Conservation (phyloP, 2,888 invertebrate genomes). For the Ashinkailepas kermadecensis region DNA sequence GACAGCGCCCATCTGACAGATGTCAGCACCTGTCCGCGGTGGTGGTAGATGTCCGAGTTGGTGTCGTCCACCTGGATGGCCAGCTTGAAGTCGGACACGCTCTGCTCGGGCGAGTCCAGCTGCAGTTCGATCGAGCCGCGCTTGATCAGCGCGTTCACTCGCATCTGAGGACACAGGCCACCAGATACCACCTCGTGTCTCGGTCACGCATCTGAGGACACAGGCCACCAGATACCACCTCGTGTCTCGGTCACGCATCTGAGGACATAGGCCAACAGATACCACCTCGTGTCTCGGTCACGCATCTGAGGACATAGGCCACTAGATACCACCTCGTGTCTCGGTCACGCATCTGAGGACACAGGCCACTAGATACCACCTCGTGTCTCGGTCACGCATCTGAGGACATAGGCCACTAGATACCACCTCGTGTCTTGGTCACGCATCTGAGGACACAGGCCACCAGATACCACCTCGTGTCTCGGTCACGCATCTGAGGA, state of each 20-base stretch:
- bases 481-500: too few relatives aligned
- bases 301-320: conserved; percentile 35
- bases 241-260: conserved; percentile 35
- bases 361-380: too few relatives aligned
- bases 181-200: neutral
- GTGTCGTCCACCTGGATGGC: conserved; percentile 69
- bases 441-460: too few relatives aligned
- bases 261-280: neutral
- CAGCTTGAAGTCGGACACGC: conserved; percentile 60
- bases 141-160: conserved; percentile 79
- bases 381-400: too few relatives aligned
- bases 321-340: neutral
- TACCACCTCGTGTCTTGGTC: too few relatives aligned
- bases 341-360: too few relatives aligned
- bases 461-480: too few relatives aligned
- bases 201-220: conserved; percentile 35
- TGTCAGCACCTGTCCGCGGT: conserved; percentile 61
- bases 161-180: conserved; percentile 43
- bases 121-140: conserved; percentile 78
- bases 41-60: conserved; percentile 85
- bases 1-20: too few relatives aligned
- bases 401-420: too few relatives aligned
- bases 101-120: conserved; percentile 50
- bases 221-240: neutral
- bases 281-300: neutral